A percentile compares a stretch with the other conserved stretches of the same genome.
Evolutionary conservation across 2,797 vertebrate genomes (phyloP).

Genomic region (Fundulus diaphanus): DNA sequence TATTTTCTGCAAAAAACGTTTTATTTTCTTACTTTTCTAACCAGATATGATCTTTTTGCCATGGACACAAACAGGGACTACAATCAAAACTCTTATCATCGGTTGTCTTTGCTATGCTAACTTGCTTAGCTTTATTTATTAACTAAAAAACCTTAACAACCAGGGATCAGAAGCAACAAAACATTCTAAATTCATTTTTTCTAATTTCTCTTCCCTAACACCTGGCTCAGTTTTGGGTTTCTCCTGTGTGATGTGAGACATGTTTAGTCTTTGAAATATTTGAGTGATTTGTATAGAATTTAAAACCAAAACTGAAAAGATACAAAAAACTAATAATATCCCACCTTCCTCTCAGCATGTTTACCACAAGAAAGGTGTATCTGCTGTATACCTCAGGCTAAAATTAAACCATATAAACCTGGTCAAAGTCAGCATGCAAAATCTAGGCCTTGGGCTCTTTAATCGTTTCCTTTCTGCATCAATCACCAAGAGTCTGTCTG

Average conservation of each 20-base stretch:
- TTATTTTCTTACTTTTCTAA: background rate
- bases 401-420: constrained; percentile 1
- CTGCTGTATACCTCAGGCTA: background rate
- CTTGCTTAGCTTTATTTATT: background rate
- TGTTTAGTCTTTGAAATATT: background rate
- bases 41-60: background rate
- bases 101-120: background rate
- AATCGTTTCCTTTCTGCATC: background rate
- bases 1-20: too few relatives aligned
- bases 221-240: background rate
- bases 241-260: too few relatives aligned
- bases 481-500: background rate
- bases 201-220: background rate
- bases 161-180: background rate
- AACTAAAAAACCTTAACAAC: background rate
- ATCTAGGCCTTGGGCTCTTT: background rate
- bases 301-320: background rate
- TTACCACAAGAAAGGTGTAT: background rate
- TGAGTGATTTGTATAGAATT: too few relatives aligned
- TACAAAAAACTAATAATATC: background rate
- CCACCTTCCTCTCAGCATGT: background rate
- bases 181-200: background rate
- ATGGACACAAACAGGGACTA: background rate
- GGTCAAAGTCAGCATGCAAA: background rate
- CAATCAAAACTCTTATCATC: background rate